These are phyloP conservation scores for Coptotermes formosanus DNA, from an alignment of 1,140 invertebrate genomes.

Conservation along the genomic window DNA sequence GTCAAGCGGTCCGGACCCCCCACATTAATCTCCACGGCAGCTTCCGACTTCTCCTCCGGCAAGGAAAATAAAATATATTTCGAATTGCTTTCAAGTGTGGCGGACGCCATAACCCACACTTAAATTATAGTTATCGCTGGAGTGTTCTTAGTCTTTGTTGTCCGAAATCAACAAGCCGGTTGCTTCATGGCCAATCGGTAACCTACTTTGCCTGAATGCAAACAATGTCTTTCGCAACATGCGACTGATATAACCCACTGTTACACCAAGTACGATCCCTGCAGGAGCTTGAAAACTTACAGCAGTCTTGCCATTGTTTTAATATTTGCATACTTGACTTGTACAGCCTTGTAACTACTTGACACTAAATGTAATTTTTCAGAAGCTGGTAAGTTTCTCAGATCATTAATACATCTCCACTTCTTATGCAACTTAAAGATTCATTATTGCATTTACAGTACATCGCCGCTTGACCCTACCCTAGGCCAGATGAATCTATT, in stretches of 20 bases:
- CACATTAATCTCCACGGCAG: conserved; percentile 14
- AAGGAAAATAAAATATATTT: conserved; percentile 11
- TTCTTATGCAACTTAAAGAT: too few relatives aligned
- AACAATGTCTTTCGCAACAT: background rate
- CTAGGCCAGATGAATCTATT: too few relatives aligned
- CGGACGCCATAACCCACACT: background rate
- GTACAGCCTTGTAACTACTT: background rate
- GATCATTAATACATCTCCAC: too few relatives aligned
- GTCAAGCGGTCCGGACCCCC: background rate
- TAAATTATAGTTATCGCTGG: background rate
- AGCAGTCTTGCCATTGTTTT: background rate
- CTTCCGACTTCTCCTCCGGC: conserved; percentile 2
- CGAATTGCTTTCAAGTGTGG: conserved; percentile 11
- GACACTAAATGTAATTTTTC: background rate
- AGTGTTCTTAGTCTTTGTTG: background rate
- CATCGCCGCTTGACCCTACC: too few relatives aligned
- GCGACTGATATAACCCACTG: background rate
- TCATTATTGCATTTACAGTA: too few relatives aligned
- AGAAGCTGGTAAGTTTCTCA: too few relatives aligned
- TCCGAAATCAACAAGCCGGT: background rate
- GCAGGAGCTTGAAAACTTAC: background rate
- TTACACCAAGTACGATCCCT: background rate
- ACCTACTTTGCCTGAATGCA: background rate
- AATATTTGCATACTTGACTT: background rate
- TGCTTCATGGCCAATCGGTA: background rate